Evolutionary conservation across 1,140 invertebrate species (phyloP).

Genomic region (Brachystomella parvula): DNA sequence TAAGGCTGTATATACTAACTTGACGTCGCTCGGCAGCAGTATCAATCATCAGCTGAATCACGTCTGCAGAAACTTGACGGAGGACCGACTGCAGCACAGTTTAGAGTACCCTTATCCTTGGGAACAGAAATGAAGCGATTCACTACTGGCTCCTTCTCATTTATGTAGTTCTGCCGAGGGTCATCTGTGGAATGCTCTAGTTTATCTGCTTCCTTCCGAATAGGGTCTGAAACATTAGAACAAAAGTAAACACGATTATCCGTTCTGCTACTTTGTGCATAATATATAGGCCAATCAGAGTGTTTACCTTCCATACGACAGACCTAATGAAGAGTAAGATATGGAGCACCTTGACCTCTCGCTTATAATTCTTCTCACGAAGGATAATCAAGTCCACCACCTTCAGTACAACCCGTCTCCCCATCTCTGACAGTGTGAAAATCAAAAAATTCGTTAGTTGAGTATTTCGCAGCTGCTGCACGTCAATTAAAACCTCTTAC

Average conservation of each 20-base stretch:
- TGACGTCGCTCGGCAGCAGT: too few species aligned
- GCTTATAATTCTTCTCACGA: constrained; percentile 83
- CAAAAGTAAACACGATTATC: neutral
- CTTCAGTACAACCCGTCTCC: constrained; percentile 87
- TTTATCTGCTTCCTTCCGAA: constrained; percentile 99
- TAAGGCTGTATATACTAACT: too few species aligned
- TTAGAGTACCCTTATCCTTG: constrained; percentile 92
- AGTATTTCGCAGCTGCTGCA: neutral
- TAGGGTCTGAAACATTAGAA: constrained; percentile 54
- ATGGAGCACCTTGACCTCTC: constrained; percentile 91
- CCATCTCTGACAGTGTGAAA: constrained; percentile 80
- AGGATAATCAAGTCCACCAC: constrained; percentile 88
- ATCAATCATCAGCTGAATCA: too few species aligned
- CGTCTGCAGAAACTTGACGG: too few species aligned
- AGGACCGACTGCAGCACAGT: too few species aligned
- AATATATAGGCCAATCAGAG: neutral
- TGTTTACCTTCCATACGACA: constrained; percentile 84
- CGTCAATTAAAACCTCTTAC: constrained; percentile 48
- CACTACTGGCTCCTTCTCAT: constrained; percentile 94
- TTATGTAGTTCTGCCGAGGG: constrained; percentile 94
- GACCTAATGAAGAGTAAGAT: constrained; percentile 94
- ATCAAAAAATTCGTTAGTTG: constrained; percentile 4
- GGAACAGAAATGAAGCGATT: constrained; percentile 97
- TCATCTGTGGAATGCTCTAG: constrained; percentile 97
- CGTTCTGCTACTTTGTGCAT: neutral